Conservation (phyloP, 2,797 vertebrate genomes). For the Gadopsis marmoratus region DNA sequence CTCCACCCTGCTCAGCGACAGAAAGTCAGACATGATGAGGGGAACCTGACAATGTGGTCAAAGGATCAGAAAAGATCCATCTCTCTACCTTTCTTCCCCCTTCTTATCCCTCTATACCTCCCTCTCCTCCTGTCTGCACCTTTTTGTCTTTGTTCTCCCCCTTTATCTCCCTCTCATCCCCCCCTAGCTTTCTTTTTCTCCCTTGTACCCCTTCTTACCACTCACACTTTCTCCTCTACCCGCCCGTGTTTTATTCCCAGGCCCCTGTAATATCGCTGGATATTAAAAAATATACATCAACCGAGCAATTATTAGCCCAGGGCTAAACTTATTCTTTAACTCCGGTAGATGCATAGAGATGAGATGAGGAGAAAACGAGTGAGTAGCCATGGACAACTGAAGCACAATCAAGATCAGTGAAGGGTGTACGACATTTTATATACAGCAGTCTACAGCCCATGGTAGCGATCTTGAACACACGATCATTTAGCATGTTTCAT, state of each 20-base stretch:
- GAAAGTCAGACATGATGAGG: background rate
- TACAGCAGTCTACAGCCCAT: constrained; percentile 18
- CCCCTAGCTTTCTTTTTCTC: constrained; percentile 39
- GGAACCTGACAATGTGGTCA: background rate
- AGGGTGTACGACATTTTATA: constrained; percentile 46
- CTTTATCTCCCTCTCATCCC: constrained; percentile 26
- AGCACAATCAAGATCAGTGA: constrained; percentile 38
- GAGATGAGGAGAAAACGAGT: constrained; percentile 58
- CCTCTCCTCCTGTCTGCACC: constrained; percentile 16
- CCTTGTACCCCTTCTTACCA: constrained; percentile 49
- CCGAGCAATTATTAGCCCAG: constrained; percentile 76
- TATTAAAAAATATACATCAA: constrained; percentile 90
- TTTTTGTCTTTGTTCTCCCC: constrained; percentile 28
- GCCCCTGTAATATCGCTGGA: constrained; percentile 83
- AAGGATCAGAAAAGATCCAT: constrained; percentile 12
- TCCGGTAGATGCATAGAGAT: constrained; percentile 67
- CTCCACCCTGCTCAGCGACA: constrained; percentile 1
- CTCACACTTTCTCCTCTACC: constrained; percentile 63
- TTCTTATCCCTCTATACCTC: constrained; percentile 5
- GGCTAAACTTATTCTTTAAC: no score
- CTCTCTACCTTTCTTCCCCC: background rate
- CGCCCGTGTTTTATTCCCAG: constrained; percentile 79
- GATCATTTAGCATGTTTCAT: constrained; percentile 37
- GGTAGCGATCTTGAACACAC: constrained; percentile 10
- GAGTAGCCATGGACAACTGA: constrained; percentile 45